phyloP scores from a whole-genome alignment of 2,113 vertebrate genomes.

The Centropus bengalensis region DNA sequence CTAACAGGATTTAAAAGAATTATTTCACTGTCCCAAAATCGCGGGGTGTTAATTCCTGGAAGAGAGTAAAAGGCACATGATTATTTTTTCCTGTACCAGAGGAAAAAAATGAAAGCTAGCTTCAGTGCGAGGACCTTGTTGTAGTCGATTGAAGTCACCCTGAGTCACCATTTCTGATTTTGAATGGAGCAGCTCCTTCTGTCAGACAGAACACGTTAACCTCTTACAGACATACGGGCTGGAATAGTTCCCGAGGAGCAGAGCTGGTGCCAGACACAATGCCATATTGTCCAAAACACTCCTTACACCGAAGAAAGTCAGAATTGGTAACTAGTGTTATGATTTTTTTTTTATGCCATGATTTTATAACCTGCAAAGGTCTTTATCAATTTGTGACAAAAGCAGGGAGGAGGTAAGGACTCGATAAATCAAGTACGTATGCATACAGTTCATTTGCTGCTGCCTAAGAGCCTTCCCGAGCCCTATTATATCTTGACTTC shows the following conservation, averaged over 20 bases:
- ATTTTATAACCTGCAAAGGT: not conserved
- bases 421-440: not conserved
- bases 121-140: not conserved
- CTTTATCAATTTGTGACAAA: not conserved
- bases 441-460: not conserved
- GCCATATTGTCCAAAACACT: not conserved
- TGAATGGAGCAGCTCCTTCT: not conserved
- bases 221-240: not conserved
- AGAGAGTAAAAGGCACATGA: not conserved
- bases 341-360: not conserved
- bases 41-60: not conserved
- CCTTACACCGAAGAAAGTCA: not conserved
- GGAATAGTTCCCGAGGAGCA: not conserved
- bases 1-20: not conserved
- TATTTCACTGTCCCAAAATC: not conserved
- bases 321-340: not conserved
- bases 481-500: not conserved
- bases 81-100: not conserved
- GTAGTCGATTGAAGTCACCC: not conserved
- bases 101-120: not conserved
- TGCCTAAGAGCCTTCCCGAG: not conserved
- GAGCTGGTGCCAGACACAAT: not conserved
- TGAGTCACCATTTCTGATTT: not conserved
- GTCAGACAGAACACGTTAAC: not conserved
- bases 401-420: not conserved